Evolutionary conservation across 2,888 invertebrate genomes (phyloP), one percentile per base, ranked within the genome.

Genomic region (Brachylomia viminalis): DNA sequence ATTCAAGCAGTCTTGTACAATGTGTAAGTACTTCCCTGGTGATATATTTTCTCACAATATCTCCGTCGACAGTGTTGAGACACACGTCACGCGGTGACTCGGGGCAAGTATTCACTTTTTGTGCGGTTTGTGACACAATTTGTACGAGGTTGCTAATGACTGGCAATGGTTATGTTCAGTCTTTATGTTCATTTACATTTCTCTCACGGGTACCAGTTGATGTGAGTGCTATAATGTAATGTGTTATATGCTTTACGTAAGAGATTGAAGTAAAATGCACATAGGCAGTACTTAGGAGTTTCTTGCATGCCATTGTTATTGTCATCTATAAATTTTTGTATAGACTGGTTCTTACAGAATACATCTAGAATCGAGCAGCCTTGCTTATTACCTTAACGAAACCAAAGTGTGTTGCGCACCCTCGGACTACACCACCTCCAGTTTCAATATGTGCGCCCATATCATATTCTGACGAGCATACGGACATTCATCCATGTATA

Each of bases 21-120:
- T 59, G 23, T 23, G 33, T 45, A 47, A 69, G n/a, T 62, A 72
- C n/a, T 72, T 69, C 58, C 64, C 58, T 1, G 54, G 65, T 54
- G 61, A 27, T 62, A 75, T 52, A 64, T 76, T 47, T 72, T 83
- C 85, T 76, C 82, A 85, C 85, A 85, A 71, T 73, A 27, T 58
- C 61, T 79, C 62, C 30, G 38, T 15, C 15, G 47, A 17, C 54
- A 65, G 58, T 38, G 71, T 75, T 58, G 52, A 33, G 66, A 52
- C 72, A 71, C 71, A 42, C 15, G 20, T 15, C 27, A 15, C 17
- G 3, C 75, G 73, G 58, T 27, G 73, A 1, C 52, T 17, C 54
- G 49, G 76, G 77, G 56, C 82, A 77, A 77, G 82, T 65, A 73
- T 77, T 59, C 83, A 77, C 82, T 83, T 81, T 77, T 83, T 83